Conservation (phyloP, 2,113 vertebrate genomes). For the Phylloscopus whistleri region DNA sequence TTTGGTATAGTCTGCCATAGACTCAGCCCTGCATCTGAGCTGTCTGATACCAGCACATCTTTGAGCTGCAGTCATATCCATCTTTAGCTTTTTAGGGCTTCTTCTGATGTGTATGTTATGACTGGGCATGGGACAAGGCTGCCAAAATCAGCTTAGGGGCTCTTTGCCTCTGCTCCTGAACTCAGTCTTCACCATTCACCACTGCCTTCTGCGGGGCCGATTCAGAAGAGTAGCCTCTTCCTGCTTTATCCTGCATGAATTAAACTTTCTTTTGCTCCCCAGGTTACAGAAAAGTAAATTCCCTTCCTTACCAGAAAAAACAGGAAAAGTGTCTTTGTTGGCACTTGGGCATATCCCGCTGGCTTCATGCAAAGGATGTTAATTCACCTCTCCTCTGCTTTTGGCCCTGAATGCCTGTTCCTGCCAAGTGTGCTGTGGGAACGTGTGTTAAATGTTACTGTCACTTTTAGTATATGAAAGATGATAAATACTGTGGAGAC, state of each 20-base stretch:
- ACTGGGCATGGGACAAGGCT: background rate
- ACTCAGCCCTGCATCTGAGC: background rate
- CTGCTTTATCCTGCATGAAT: background rate
- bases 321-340: background rate
- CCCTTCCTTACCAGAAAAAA: background rate
- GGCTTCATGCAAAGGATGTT: background rate
- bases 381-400: constrained; percentile 10
- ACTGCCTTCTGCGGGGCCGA: background rate
- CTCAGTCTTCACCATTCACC: background rate
- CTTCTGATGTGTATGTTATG: background rate
- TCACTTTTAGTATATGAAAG: constrained; percentile 42
- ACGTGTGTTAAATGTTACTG: constrained; percentile 43
- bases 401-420: constrained; percentile 2
- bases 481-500: constrained; percentile 58
- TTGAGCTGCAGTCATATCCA: background rate
- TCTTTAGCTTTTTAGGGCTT: background rate
- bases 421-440: constrained; percentile 39
- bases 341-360: fast-evolving
- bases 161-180: background rate
- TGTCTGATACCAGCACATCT: background rate
- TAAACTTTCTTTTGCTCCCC: background rate
- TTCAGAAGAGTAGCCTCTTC: background rate
- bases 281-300: background rate
- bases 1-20: fast-evolving
- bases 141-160: background rate